Conservation (phyloP, 2,797 vertebrate genomes). For the Phyllotis vaccarum region DNA sequence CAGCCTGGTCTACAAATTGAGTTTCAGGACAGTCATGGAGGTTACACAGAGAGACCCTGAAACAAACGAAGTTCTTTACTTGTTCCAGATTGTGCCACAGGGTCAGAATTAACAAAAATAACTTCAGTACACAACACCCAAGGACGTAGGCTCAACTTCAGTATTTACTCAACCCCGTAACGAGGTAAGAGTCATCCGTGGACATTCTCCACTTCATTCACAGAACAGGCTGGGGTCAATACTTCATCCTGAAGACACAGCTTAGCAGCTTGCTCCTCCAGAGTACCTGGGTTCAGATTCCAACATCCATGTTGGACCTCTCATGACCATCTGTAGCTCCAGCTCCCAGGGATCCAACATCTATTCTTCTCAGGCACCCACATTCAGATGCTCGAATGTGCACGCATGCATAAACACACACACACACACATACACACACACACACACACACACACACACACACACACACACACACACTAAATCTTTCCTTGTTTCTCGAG, state of each 20-base stretch:
- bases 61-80: not conserved
- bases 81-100: not conserved
- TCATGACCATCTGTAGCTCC: not conserved
- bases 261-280: not conserved
- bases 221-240: not conserved
- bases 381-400: not conserved
- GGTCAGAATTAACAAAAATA: not conserved
- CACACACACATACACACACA: not conserved
- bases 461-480: not conserved
- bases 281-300: not conserved
- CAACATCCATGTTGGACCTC: not conserved
- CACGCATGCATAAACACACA: not conserved
- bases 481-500: not conserved
- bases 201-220: constrained; percentile 15
- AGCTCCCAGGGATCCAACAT: not conserved
- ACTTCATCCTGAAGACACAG: not conserved
- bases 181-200: not conserved
- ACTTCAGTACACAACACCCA: not conserved
- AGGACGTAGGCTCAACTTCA: not conserved
- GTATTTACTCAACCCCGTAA: not conserved
- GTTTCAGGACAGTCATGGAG: no score
- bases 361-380: not conserved
- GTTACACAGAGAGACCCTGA: no score
- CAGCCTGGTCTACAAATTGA: no score
- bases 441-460: not conserved